Conservation (phyloP, 2,113 vertebrate species). For the Brachyhypopomus occidentalis region DNA sequence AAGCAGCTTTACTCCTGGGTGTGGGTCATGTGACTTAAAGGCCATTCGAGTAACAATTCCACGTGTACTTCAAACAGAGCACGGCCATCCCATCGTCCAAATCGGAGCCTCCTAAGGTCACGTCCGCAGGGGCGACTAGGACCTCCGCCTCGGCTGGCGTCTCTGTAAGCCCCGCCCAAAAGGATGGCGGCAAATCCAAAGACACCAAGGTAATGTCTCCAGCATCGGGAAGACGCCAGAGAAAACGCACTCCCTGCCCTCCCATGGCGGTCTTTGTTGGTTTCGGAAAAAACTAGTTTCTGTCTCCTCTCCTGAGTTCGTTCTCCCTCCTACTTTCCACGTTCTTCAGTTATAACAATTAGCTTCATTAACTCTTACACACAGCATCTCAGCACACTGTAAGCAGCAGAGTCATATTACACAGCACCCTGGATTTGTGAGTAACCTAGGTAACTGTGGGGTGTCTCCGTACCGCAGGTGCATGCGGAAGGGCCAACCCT, state of each 20-base stretch:
- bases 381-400: neutral
- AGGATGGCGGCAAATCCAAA: slow-evolving; percentile 52
- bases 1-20: neutral
- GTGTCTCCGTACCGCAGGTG: slow-evolving; percentile 64
- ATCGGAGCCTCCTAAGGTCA: slow-evolving; percentile 56
- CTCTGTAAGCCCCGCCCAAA: slow-evolving; percentile 45
- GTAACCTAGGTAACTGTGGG: neutral
- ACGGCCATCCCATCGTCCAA: slow-evolving; percentile 51
- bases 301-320: neutral
- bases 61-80: slow-evolving; percentile 63
- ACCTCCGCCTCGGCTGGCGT: slow-evolving; percentile 39
- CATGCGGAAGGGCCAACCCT: slow-evolving; percentile 64
- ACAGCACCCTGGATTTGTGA: neutral
- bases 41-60: slow-evolving; percentile 2
- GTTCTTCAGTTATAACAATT: neutral
- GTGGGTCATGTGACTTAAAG: slow-evolving; percentile 27
- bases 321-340: too few relatives aligned
- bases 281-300: neutral
- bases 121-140: slow-evolving; percentile 50
- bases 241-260: neutral
- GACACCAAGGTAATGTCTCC: slow-evolving; percentile 57
- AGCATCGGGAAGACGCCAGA: neutral
- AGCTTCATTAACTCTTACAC: neutral
- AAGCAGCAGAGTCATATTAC: neutral
- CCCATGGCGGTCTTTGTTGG: neutral